phyloP scores from a whole-genome alignment of 2,888 invertebrate genomes.

The Dicyrtomina minuta region DNA sequence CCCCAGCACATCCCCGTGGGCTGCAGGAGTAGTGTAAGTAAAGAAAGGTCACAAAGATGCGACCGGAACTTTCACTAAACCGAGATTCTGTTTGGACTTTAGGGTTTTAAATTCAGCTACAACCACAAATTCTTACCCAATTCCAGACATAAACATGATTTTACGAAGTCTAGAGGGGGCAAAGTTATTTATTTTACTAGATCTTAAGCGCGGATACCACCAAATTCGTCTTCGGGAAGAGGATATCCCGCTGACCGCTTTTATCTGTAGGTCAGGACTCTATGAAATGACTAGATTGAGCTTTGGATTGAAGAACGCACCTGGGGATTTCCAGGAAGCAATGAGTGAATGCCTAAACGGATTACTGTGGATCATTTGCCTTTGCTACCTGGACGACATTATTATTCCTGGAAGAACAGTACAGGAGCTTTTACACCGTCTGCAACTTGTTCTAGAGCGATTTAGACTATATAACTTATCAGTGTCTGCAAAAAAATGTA shows the following conservation, averaged over 20 bases:
- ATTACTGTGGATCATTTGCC: constrained; percentile 39
- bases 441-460: constrained; percentile 40
- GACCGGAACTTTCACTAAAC: constrained; percentile 39
- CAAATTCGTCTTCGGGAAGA: constrained; percentile 55
- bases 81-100: constrained; percentile 53
- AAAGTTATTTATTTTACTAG: constrained; percentile 54
- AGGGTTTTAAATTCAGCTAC: constrained; percentile 53
- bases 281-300: constrained; percentile 56
- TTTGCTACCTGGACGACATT: constrained; percentile 54
- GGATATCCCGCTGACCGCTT: constrained; percentile 55
- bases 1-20: neutral
- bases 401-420: constrained; percentile 48
- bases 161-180: constrained; percentile 54
- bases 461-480: constrained; percentile 41
- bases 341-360: constrained; percentile 53
- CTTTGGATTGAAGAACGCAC: constrained; percentile 56
- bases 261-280: constrained; percentile 56
- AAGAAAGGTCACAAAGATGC: neutral
- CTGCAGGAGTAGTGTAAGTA: neutral
- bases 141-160: constrained; percentile 55
- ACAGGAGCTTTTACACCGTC: constrained; percentile 43
- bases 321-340: constrained; percentile 55
- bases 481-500: neutral
- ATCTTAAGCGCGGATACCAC: constrained; percentile 55
- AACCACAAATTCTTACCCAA: constrained; percentile 54